Evolutionary conservation across 2,888 invertebrate species (phyloP).

Genomic region (Acanthosepion lycidas): DNA sequence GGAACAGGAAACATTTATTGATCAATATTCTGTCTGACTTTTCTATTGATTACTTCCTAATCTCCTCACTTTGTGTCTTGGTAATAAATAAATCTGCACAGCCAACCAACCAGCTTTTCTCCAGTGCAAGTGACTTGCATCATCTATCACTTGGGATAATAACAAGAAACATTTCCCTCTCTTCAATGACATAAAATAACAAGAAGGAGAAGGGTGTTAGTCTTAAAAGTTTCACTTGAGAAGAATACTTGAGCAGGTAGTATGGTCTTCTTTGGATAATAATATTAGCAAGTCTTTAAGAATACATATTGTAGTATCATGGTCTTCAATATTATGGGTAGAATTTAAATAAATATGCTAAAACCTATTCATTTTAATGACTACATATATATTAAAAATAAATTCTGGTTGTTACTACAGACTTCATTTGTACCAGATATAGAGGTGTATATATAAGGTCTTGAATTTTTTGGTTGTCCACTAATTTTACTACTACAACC

Average conservation of each 20-base stretch:
- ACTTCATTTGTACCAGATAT: too few species aligned
- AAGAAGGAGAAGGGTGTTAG: neutral
- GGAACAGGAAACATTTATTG: conserved; percentile 33
- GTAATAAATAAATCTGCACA: conserved; percentile 33
- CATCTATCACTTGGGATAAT: conserved; percentile 25
- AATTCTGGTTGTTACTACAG: too few species aligned
- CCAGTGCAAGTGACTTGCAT: neutral
- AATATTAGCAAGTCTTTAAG: neutral
- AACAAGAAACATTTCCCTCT: neutral
- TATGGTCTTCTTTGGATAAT: neutral
- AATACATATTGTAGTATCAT: neutral
- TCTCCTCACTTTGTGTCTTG: conserved; percentile 33
- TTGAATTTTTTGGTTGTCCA: too few species aligned
- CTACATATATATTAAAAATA: too few species aligned
- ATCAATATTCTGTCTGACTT: conserved; percentile 33
- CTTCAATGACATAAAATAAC: neutral
- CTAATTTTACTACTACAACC: neutral
- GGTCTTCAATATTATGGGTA: too few species aligned
- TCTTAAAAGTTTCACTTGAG: neutral
- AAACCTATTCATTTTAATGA: too few species aligned
- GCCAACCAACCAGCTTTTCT: neutral
- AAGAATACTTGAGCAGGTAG: neutral
- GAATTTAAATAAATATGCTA: too few species aligned
- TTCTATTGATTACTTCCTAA: conserved; percentile 33
- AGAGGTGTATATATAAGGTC: neutral